Percentiles rank a stretch among this genome's conserved stretches.
Conservation (phyloP, 2,797 vertebrate species). For the Aulostomus chinensis region DNA sequence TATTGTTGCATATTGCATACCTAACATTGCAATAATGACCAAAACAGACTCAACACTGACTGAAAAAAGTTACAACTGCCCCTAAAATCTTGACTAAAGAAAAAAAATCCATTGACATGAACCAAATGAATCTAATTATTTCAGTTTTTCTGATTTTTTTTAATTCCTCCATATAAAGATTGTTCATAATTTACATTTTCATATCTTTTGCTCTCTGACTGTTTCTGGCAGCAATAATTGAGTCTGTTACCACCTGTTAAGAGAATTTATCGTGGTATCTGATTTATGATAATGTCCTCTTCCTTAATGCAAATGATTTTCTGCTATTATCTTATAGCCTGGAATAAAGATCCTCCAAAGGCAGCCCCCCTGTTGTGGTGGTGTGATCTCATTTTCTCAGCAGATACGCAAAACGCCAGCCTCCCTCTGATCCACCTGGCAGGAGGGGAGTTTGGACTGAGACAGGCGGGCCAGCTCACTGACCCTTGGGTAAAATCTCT, state of each 20-base stretch:
- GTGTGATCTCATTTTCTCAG: conserved; percentile 74
- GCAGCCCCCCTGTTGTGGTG: conserved; percentile 60
- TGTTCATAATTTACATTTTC: conserved; percentile 22
- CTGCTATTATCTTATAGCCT: conserved; percentile 63
- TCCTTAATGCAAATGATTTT: conserved; percentile 72
- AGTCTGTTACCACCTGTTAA: conserved; percentile 58
- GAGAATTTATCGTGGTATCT: conserved; percentile 57
- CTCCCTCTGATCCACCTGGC: conserved; percentile 74
- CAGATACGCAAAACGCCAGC: conserved; percentile 54
- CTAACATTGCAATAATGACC: too few species aligned
- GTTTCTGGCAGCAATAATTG: conserved; percentile 47
- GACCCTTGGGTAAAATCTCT: conserved; percentile 76
- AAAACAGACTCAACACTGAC: too few species aligned
- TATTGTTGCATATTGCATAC: not conserved
- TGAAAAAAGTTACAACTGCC: too few species aligned
- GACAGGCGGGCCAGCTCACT: conserved; percentile 56
- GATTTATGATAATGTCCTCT: conserved; percentile 70
- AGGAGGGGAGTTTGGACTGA: conserved; percentile 66
- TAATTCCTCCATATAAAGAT: not conserved
- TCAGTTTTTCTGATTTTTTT: too few species aligned
- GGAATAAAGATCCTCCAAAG: conserved; percentile 72
- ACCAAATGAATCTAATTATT: too few species aligned
- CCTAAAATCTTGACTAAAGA: too few species aligned
- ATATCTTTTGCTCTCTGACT: conserved; percentile 28
- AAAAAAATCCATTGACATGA: too few species aligned